These are phyloP conservation scores for Molothrus ater DNA, from an alignment of 2,797 vertebrate genomes.

Conservation along the genomic window DNA sequence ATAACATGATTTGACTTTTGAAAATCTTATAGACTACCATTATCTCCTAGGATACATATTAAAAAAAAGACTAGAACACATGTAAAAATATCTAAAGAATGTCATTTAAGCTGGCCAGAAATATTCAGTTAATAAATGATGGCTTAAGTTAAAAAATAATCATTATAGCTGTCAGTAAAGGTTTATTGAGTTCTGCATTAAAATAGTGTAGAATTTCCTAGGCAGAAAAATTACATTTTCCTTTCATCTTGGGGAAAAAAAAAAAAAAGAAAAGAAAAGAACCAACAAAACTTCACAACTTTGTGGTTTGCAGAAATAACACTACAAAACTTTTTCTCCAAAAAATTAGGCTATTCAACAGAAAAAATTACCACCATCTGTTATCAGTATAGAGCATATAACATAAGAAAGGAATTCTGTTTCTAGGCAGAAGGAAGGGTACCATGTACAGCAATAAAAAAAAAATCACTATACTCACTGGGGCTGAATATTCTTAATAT, in stretches of 20 bases:
- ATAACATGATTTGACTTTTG: constrained; percentile 7
- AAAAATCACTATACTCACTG: background rate
- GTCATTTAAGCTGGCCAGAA: background rate
- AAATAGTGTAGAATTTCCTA: background rate
- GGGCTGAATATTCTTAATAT: background rate
- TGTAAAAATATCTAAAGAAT: constrained; percentile 11
- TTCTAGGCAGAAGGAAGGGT: constrained; percentile 36
- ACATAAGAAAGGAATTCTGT: constrained; percentile 30
- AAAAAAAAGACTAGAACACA: background rate
- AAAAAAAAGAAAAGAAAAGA: background rate
- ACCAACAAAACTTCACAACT: background rate
- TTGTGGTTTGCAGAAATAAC: constrained; percentile 40
- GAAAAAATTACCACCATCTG: constrained; percentile 45
- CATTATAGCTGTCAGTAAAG: constrained; percentile 1
- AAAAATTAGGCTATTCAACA: constrained; percentile 8
- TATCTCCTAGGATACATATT: background rate
- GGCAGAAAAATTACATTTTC: background rate
- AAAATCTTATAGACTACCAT: constrained; percentile 1
- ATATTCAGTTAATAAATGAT: constrained; percentile 10
- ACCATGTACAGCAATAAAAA: background rate
- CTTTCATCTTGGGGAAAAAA: background rate
- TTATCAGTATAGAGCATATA: constrained; percentile 21
- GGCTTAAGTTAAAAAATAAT: constrained; percentile 23
- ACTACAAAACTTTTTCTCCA: background rate
- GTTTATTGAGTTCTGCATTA: background rate